Evolutionary conservation across 2,888 invertebrate species (phyloP).

Genomic region (Xylophagus ater): DNA sequence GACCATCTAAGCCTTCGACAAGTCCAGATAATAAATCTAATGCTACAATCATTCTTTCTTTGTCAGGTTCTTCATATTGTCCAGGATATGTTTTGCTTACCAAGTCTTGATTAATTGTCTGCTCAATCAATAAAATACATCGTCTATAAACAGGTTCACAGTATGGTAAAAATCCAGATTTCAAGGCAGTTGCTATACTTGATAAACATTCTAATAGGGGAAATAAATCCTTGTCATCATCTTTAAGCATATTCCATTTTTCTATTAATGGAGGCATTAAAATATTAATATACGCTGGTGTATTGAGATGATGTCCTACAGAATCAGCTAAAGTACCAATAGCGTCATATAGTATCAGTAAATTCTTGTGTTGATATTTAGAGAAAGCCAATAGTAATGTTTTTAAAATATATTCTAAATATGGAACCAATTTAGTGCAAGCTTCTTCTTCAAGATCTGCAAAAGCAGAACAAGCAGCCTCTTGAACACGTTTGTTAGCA

Average conservation of each 20-base stretch:
- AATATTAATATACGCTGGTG: conserved; percentile 88
- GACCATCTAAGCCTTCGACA: conserved; percentile 90
- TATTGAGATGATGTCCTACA: conserved; percentile 93
- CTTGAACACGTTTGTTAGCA: conserved; percentile 95
- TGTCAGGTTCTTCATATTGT: conserved; percentile 87
- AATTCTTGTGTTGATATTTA: conserved; percentile 92
- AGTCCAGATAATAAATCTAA: conserved; percentile 91
- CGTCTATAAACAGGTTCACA: conserved; percentile 95
- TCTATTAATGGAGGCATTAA: conserved; percentile 97
- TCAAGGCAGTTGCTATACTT: conserved; percentile 93
- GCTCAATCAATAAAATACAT: conserved; percentile 92
- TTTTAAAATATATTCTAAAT: conserved; percentile 88
- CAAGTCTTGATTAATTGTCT: conserved; percentile 89
- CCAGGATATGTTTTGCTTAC: conserved; percentile 79
- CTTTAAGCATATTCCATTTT: conserved; percentile 95
- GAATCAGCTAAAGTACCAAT: conserved; percentile 98
- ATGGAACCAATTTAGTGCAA: conserved; percentile 94
- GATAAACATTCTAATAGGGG: conserved; percentile 95
- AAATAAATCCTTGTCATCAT: conserved; percentile 97
- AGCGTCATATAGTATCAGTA: conserved; percentile 95
- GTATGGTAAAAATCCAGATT: conserved; percentile 94
- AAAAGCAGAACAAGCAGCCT: conserved; percentile 98
- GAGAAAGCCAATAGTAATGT: conserved; percentile 95
- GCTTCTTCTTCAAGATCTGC: conserved; percentile 99
- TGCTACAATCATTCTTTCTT: conserved; percentile 99